Evolutionary conservation across 2,113 vertebrate genomes (phyloP).

Genomic region (Micronycteris hirsuta): DNA sequence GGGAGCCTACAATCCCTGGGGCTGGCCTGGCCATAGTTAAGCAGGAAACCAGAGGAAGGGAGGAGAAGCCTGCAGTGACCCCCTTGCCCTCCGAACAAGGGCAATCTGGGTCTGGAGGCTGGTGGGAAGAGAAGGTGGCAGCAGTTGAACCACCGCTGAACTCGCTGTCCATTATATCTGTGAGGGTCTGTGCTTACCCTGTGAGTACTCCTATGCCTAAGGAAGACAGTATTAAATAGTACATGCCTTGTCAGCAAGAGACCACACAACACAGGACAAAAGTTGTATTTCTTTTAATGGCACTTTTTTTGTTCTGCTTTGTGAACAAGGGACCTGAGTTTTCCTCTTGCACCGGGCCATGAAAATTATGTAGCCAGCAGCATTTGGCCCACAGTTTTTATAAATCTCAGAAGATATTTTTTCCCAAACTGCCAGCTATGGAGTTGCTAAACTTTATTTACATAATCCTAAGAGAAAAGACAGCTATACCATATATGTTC

Average conservation of each 20-base stretch:
- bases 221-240: not conserved
- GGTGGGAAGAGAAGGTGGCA: no score
- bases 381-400: not conserved
- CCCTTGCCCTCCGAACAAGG: no score
- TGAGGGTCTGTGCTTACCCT: not conserved
- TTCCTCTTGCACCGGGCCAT: not conserved
- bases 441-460: not conserved
- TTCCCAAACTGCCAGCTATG: accelerated
- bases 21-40: accelerated
- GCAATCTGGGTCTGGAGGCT: not conserved
- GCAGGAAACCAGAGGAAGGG: not conserved
- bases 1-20: not conserved
- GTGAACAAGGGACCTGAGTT: not conserved
- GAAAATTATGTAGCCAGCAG: not conserved
- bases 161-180: not conserved
- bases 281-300: not conserved
- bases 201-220: not conserved
- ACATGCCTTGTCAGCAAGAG: not conserved
- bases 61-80: not conserved
- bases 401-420: not conserved
- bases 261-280: not conserved
- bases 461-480: not conserved
- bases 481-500: not conserved
- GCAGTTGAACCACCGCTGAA: no score
- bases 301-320: not conserved